These are phyloP conservation scores for Caenorhabditis sulstoni DNA, from an alignment of 2,888 invertebrate species.

Conservation along the genomic window DNA sequence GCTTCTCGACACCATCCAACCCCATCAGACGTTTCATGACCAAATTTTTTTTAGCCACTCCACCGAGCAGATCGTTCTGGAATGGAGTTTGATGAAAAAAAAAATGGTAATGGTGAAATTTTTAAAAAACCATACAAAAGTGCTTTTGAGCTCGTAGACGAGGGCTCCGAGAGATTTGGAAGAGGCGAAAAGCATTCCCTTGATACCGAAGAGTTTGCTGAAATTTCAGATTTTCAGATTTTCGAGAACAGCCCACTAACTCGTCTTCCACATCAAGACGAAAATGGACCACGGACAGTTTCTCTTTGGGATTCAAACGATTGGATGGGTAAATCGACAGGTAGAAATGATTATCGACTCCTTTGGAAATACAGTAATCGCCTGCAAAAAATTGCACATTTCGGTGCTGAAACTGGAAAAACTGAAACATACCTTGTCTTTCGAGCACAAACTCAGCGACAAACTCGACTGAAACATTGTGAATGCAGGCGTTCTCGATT, in stretches of 20 bases:
- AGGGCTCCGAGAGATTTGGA: conserved; percentile 4
- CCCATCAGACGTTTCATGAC: conserved; percentile 20
- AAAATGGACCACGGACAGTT: conserved; percentile 6
- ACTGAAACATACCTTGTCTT: conserved; percentile 13
- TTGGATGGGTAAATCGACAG: conserved; percentile 15
- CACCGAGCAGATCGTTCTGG: conserved; percentile 33
- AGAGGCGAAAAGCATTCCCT: conserved; percentile 30
- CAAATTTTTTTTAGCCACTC: conserved; percentile 23
- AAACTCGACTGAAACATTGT: conserved; percentile 19
- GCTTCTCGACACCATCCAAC: not conserved
- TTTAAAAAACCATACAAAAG: not conserved
- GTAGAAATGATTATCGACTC: not conserved
- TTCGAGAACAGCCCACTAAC: not conserved
- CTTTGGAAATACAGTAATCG: conserved; percentile 25
- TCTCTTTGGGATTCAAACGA: conserved; percentile 1
- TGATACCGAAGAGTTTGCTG: conserved; percentile 14
- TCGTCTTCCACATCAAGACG: not conserved
- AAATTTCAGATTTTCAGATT: conserved; percentile 2
- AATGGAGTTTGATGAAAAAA: too few relatives aligned
- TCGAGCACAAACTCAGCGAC: conserved; percentile 27
- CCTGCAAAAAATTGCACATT: conserved; percentile 10
- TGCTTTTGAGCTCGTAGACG: conserved; percentile 11
- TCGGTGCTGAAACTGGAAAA: not conserved
- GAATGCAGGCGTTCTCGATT: conserved; percentile 13
- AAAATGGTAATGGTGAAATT: too few relatives aligned